Percentiles rank a stretch among this genome's conserved stretches.
These are phyloP conservation scores for Tretioscincus oriximinensis DNA, from an alignment of 2,113 vertebrate species.

Conservation along the genomic window DNA sequence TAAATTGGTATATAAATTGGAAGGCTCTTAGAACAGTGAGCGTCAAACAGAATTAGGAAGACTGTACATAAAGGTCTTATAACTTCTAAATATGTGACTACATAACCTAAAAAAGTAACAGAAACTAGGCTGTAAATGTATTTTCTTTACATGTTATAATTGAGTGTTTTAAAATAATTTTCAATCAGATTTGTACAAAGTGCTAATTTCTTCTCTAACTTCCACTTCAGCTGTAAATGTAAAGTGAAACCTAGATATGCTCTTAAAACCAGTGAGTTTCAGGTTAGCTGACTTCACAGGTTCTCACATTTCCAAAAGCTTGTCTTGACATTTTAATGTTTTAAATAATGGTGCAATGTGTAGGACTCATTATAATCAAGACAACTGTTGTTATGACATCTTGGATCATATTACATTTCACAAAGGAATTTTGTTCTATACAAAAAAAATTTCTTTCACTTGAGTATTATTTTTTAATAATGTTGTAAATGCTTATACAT, in stretches of 20 bases:
- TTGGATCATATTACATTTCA: neutral
- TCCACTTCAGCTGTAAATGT: neutral
- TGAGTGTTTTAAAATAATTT: neutral
- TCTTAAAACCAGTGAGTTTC: neutral
- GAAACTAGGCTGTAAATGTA: neutral
- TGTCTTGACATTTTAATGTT: neutral
- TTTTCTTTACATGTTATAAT: neutral
- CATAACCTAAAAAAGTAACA: neutral
- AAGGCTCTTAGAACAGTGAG: neutral
- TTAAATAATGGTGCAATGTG: neutral
- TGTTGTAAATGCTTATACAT: neutral
- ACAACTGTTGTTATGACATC: neutral
- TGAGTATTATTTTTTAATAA: neutral
- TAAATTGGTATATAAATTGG: neutral
- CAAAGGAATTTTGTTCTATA: neutral
- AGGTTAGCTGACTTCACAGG: neutral
- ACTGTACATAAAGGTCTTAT: neutral
- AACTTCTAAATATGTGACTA: neutral
- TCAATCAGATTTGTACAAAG: neutral
- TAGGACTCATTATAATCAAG: constrained; percentile 9
- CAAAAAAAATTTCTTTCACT: neutral
- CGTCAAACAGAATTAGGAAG: neutral
- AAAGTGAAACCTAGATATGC: neutral
- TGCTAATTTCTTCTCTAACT: neutral
- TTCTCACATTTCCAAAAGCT: neutral